Conservation (phyloP, 1,140 invertebrate genomes). For the Drosophila repletoides region DNA sequence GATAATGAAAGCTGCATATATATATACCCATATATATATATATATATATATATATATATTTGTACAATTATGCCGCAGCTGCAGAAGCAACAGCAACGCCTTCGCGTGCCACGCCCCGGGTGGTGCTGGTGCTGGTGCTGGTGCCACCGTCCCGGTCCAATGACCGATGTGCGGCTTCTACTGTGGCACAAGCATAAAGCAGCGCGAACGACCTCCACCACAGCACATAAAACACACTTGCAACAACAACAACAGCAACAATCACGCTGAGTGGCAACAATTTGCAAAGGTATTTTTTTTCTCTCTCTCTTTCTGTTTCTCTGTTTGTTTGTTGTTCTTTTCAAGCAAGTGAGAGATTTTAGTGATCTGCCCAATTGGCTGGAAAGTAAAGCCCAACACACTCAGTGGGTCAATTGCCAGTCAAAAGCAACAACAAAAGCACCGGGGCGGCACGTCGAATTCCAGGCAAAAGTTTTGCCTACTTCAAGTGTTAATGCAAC, state of each 20-base stretch:
- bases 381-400: conserved; percentile 56
- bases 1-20: conserved; percentile 53
- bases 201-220: conserved; percentile 75
- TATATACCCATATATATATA: conserved; percentile 33
- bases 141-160: conserved; percentile 59
- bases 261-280: conserved; percentile 30
- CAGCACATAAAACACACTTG: conserved; percentile 55
- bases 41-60: conserved; percentile 12
- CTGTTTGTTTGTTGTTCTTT: conserved; percentile 19
- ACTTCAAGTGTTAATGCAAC: conserved; percentile 14
- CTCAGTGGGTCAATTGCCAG: conserved; percentile 63
- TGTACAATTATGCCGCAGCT: conserved; percentile 27
- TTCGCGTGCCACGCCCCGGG: conserved; percentile 65
- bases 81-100: conserved; percentile 32
- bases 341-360: conserved; percentile 26
- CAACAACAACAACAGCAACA: conserved; percentile 6
- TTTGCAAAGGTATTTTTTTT: conserved; percentile 59
- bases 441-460: conserved; percentile 42
- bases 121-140: conserved; percentile 19
- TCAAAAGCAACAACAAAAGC: conserved; percentile 46
- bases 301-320: conserved; percentile 14
- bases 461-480: conserved; percentile 15
- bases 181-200: conserved; percentile 58
- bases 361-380: conserved; percentile 54
- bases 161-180: conserved; percentile 64